Conservation (phyloP, 2,888 invertebrate genomes). For the Falcaria lacertinaria region DNA sequence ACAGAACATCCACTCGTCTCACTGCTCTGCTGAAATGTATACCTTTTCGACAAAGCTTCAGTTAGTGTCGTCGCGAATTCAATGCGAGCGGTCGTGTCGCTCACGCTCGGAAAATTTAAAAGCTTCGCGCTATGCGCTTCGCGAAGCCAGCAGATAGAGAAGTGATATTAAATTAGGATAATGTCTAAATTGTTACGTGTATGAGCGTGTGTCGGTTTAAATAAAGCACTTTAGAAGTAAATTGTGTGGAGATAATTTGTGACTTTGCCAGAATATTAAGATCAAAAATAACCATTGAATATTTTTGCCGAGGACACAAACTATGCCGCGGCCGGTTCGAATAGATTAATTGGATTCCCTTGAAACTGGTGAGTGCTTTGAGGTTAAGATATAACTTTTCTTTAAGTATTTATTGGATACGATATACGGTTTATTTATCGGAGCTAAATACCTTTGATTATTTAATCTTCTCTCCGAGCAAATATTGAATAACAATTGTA, state of each 20-base stretch:
- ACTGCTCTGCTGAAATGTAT: slow-evolving; percentile 25
- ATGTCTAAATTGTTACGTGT: neutral
- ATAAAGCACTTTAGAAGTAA: slow-evolving; percentile 13
- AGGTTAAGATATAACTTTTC: neutral
- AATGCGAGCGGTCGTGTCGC: slow-evolving; percentile 9
- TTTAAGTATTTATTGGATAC: no score
- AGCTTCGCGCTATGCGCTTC: no score
- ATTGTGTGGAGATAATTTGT: slow-evolving; percentile 7
- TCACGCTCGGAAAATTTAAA: slow-evolving; percentile 13
- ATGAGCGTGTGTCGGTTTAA: neutral
- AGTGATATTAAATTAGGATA: slow-evolving; percentile 17
- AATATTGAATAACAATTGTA: no score
- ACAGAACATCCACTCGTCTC: slow-evolving; percentile 13
- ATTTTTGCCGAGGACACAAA: slow-evolving; percentile 44
- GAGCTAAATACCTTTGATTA: no score
- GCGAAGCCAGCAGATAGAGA: slow-evolving; percentile 4
- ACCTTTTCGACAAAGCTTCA: slow-evolving; percentile 28
- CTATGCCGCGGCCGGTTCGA: slow-evolving; percentile 23
- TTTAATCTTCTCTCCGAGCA: no score
- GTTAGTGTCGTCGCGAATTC: slow-evolving; percentile 27
- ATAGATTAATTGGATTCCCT: slow-evolving; percentile 27
- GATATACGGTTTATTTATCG: no score
- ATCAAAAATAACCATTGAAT: slow-evolving; percentile 43
- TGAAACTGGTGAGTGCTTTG: slow-evolving; percentile 6
- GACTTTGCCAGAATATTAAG: slow-evolving; percentile 37